phyloP scores from a whole-genome alignment of 2,797 vertebrate genomes.

The Sebastes umbrosus region DNA sequence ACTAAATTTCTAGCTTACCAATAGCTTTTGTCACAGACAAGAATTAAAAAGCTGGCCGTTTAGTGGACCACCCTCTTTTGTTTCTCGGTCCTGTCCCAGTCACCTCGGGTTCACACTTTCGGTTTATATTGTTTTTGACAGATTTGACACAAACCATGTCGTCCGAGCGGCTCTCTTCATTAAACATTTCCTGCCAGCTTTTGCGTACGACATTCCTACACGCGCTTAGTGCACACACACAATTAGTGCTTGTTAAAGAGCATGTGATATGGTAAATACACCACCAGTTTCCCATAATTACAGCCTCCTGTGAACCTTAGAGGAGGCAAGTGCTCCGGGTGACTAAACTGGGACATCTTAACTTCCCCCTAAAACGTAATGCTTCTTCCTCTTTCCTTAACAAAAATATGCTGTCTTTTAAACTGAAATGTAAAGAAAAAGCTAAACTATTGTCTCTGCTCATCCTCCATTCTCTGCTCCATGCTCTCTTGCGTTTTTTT shows the following conservation, averaged over 20 bases:
- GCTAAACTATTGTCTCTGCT: conserved; percentile 1
- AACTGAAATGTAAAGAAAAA: not conserved
- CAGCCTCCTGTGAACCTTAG: conserved; percentile 53
- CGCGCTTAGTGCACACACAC: conserved; percentile 47
- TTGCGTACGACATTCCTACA: conserved; percentile 66
- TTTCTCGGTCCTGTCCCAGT: conserved; percentile 7
- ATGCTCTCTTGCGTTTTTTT: not conserved
- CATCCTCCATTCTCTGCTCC: not conserved
- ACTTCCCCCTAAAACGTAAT: not conserved
- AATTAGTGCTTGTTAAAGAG: conserved; percentile 70
- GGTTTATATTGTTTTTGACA: conserved; percentile 53
- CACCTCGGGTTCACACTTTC: conserved; percentile 7
- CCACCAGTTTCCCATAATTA: conserved; percentile 58
- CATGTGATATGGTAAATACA: conserved; percentile 71
- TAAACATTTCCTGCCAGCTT: conserved; percentile 66
- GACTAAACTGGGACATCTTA: conserved; percentile 5
- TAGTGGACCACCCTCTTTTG: not conserved
- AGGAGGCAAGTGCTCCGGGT: conserved; percentile 34
- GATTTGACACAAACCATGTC: conserved; percentile 69
- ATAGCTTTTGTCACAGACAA: not conserved
- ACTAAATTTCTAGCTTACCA: not conserved
- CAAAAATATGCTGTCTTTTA: not conserved
- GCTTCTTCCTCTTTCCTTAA: not conserved
- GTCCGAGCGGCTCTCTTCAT: conserved; percentile 52
- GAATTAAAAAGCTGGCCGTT: not conserved